Conservation (phyloP, 2,888 invertebrate species). For the Hoplodrina ambigua region DNA sequence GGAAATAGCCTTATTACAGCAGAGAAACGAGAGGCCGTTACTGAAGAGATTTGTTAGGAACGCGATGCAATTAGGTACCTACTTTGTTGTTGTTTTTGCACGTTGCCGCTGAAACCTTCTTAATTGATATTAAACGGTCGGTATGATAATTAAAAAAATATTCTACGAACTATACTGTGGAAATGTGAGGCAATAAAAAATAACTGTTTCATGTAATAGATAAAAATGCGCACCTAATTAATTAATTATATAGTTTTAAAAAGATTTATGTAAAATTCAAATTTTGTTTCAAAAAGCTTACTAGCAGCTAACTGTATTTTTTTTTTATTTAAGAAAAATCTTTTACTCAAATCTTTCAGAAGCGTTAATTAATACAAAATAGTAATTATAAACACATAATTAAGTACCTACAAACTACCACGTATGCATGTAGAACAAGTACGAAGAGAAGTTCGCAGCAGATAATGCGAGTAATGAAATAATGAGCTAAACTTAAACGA, state of each 20-base stretch:
- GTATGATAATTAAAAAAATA: constrained; percentile 18
- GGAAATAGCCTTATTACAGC: constrained; percentile 78
- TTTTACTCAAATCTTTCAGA: not conserved
- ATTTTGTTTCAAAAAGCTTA: not conserved
- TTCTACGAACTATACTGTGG: constrained; percentile 18
- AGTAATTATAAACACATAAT: constrained; percentile 25
- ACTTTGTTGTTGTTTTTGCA: constrained; percentile 48
- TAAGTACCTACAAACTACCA: constrained; percentile 14
- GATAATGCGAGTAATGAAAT: constrained; percentile 86
- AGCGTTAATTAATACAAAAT: constrained; percentile 12
- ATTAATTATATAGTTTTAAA: constrained; percentile 1
- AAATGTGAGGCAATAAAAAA: constrained; percentile 14
- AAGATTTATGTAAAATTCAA: constrained; percentile 3
- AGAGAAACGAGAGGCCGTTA: constrained; percentile 70
- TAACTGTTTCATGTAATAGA: not conserved
- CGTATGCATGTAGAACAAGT: constrained; percentile 32
- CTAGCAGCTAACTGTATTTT: no score
- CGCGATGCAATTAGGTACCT: constrained; percentile 66
- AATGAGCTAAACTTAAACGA: constrained; percentile 88
- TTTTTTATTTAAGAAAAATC: no score
- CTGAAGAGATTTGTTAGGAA: constrained; percentile 69
- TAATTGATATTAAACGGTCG: constrained; percentile 49
- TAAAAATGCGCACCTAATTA: not conserved
- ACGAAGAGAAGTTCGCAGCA: constrained; percentile 68
- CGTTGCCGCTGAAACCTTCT: not conserved